Evolutionary conservation across 2,797 vertebrate species (phyloP).

Genomic region (Mastacembelus armatus): DNA sequence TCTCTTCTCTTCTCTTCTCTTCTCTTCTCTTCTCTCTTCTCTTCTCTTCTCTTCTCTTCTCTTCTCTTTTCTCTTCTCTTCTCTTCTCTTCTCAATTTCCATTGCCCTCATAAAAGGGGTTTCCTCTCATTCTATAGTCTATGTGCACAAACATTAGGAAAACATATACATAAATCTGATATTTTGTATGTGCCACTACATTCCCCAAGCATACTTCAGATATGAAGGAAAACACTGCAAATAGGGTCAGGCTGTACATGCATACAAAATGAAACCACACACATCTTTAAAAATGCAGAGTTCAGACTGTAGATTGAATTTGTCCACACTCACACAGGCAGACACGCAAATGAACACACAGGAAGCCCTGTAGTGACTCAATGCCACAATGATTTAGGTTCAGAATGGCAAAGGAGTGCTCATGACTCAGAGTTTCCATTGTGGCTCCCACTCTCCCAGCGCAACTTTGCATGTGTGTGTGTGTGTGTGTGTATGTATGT

Average conservation of each 20-base stretch:
- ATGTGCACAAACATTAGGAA: not conserved
- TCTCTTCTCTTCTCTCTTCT: not conserved
- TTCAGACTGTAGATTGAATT: slow-evolving; percentile 5
- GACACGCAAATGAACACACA: slow-evolving; percentile 68
- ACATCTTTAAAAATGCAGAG: slow-evolving; percentile 31
- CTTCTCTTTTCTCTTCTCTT: not conserved
- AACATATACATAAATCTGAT: not conserved
- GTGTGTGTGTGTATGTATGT: slow-evolving; percentile 43
- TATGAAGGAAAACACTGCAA: slow-evolving; percentile 27
- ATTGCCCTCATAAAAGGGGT: slow-evolving; percentile 40
- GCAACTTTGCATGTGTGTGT: slow-evolving; percentile 56
- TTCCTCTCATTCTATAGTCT: slow-evolving; percentile 36
- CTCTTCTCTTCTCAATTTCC: slow-evolving; percentile 21
- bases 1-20: slow-evolving; percentile 1
- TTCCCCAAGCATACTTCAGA: not conserved
- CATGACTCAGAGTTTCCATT: slow-evolving; percentile 87
- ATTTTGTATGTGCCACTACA: not conserved
- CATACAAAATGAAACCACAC: slow-evolving; percentile 19
- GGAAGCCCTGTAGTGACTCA: slow-evolving; percentile 85
- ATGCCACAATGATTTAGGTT: slow-evolving; percentile 85
- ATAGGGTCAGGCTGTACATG: slow-evolving; percentile 3
- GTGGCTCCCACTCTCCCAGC: slow-evolving; percentile 73
- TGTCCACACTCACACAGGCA: slow-evolving; percentile 50
- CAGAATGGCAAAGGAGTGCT: slow-evolving; percentile 78
- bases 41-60: not conserved